Base-by-base conservation (phyloP, 2,888 invertebrate species). In the Polyommatus icarus region DNA sequence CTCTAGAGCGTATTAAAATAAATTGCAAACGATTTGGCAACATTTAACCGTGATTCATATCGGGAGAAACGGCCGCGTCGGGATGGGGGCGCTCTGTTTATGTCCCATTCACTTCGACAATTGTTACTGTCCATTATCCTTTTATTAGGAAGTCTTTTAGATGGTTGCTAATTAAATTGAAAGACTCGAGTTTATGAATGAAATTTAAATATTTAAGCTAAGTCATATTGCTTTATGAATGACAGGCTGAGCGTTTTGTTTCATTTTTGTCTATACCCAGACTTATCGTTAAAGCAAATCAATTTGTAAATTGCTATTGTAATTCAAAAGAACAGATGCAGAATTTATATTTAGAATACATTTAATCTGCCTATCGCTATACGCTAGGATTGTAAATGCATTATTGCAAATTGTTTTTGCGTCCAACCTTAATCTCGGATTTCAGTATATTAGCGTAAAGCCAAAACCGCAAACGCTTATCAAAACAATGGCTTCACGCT, bases 21-120 rank as follows among this genome's bases (percentile, higher is more conserved):
- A 93, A 94, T 93, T 92, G 93, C 92, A 84, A 90, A 88, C 93
- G 90, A 93, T 94, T 93, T 94, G 93, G 93, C 93, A 93, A 91
- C 93, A 94, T 93, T 93, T 93, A 92, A 93, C 91, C 91, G 91
- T 92, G 93, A 93, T 92, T 92, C 92, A 93, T 91, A 90, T 91
- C 87, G 87, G 89, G 89, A 87, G 90, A 89, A 88, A 86, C 88
- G 89, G 90, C 88, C 91, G 87, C 88, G 87, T 87, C 86, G 88
- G 89, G 88, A 90, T 90, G 90, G 90, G 88, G 87, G 87, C 87
- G 84, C 54, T 84, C 85, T 84, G 85, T 84, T 84, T 86, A 79
- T 67, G 67, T 32, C 67, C 67, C 67, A 67, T 32, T 67, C 29
- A 67, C 24, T 59, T 61, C 24, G 7, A 24, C 67, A 6, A 67